Evolutionary conservation across 2,888 invertebrate genomes (phyloP), one percentile per base, ranked within the genome.

Genomic region (Habroteleia sp.): DNA sequence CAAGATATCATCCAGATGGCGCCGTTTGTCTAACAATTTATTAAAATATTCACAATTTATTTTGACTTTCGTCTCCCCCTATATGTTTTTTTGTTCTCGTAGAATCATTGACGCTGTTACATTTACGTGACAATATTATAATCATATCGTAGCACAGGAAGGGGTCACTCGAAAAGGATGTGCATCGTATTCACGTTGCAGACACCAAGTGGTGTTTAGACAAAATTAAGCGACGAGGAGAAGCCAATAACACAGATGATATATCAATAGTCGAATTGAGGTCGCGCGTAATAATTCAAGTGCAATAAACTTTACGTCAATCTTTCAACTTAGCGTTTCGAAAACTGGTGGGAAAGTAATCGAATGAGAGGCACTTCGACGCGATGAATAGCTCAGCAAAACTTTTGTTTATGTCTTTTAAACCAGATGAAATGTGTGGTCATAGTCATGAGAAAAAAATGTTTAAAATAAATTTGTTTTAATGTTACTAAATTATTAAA

Each of bases 231-330:
- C 31, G 48, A 66, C 17, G 52, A 58, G 23, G 56, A 76, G 16
- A 74, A 25, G 31, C 25, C 37, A 56, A 37, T 20, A 77, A 69
- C n/a, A n/a, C 81, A 80, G 78, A 83, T 82, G 83, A 77, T 77
- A 80, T 77, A 42, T 42, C 41, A 50, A 46, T 52, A 23, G 48
- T 74, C 48, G 73, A 77, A 83, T 79, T 74, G 80, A 66, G 80
- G 77, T 76, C 81, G 77, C 63, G 65, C 77, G 73, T 74, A 77
- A 46, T 33, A 46, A 62, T 62, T 39, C 37, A 46, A 46, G 54
- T 39, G 69, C 52, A 60, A 60, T 60, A 60, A 60, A 60, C 50
- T 33, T 60, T 42, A 23, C 52, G 50, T 52, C 69, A 60, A 52
- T 60, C 60, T 50, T 50, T 60, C 69, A 44, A 6, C 46, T 10